Base-by-base conservation (phyloP, 64 coral and sea anemone species). In the Montipora efflorescens region DNA sequence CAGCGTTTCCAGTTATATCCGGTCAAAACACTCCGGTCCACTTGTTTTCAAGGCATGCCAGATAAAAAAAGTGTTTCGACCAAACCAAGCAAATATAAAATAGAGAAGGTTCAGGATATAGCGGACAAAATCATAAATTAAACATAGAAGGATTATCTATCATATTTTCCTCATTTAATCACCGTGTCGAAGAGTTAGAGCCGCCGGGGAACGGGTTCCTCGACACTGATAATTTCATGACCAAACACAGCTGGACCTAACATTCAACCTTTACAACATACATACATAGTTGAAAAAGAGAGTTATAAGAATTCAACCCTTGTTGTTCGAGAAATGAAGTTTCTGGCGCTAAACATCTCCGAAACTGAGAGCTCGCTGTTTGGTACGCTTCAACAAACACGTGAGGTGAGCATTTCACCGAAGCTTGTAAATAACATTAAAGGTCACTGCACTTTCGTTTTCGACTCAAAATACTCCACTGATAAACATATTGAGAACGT, bases 391-490 rank as follows among this genome's bases (percentile, higher is more conserved):
- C 23, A 66, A 44, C 45, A 58, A 19, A 28, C 25, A 55, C 78
- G 48, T 81, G 52, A 81, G 55, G n/a, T 81, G 79, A 81, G 55
- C 20, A 43, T 82, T 62, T 82, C 8, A 64, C 57, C 28, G 1
- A 64, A 45, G 28, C 51, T 45, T 45, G 80, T 82, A 82, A 82
- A 82, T 28, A 66, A 20, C 53, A 66, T 45, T 64, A 82, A 22
- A 3, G 2, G 22, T 12, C 1, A 45, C 10, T 43, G 4, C 4
- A 64, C 13, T 45, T 43, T 50, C 76, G 16, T 11, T 78, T 49
- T 50, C 13, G 3, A 10, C 59, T 11, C 12, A 46, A 78, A 78
- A 45, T 50, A 7, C 76, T 48, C 46, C 46, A 48, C 14, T 57
- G 46, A 50, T 19, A 50, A 50, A 46, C 14, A 18, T 7, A 49